Evolutionary conservation across 30 jellyfish, hydroid and myxozoan genomes (phyloP), one percentile per base, ranked within the genome.

Genomic region (Aurelia sp.): DNA sequence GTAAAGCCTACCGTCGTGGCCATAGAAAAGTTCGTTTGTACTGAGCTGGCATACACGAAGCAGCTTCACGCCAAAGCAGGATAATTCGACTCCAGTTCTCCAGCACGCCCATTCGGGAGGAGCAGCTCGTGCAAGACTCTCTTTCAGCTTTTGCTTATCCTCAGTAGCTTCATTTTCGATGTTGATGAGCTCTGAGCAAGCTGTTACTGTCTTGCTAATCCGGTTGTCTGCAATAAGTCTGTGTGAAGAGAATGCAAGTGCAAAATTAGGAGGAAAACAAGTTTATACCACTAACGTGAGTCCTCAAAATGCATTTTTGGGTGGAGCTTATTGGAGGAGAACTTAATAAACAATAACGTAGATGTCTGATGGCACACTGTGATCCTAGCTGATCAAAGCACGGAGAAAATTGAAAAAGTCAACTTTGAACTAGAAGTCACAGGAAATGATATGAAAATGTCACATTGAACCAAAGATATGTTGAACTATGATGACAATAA

Each of bases 61-160:
- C 41, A 95, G 65, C 58, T 95, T 95, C 53, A 84, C 97, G 11
- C 97, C 99, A 81, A 95, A 95, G 58, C 98, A 95, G 21, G 99
- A 95, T 22, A 95, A 72, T 61, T 95, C 99, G 35, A 95, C 87
- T 15, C 99, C 99, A 33, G 97, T 95, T 73, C 78, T 89, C 99
- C 99, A 95, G 67, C 99, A 95, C 10, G 97, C 98, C 99, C 99
- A 95, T 61, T 95, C 99, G 8, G 99, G 99, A 31, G 97, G 98
- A 13, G 98, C 99, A 10, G 97, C 97, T 65, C 96, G 60, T 73
- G 20, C 76, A 7, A 95, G 94, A 19, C 85, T 79, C 72, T 85
- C 98, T 33, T 73, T 81, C 58, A 63, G 91, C 33, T 7, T 30
- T 24, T 60, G 64, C 66, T 76, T 82, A 6, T 86, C 63, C 63